Base-by-base conservation (phyloP, 2,888 invertebrate species). In the Acronicta aceris region DNA sequence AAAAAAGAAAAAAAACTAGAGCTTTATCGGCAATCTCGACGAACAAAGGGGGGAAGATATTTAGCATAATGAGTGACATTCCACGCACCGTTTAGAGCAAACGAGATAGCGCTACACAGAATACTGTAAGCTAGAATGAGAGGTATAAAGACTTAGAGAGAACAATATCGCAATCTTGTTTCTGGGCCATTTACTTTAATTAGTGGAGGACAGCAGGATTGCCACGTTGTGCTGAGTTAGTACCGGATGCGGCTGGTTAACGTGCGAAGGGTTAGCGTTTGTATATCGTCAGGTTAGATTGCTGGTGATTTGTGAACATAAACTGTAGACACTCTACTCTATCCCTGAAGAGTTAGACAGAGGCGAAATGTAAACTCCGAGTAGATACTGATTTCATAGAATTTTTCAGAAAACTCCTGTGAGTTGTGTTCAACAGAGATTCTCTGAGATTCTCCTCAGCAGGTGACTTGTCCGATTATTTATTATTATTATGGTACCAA, bases 81-180 rank as follows among this genome's bases (percentile, higher is more conserved):
- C 89, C 86, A 88, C 86, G 81, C 83, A 90, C 87, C 93, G 89
- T 93, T 94, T 93, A 93, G 92, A 69, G 80, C 51, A 83, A 91
- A 49, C 27, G 85, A 66, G 91, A 90, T 2, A 50, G 74, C 2
- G 6, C 8, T 63, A 87, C 73, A 0, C 1, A 17, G 8, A 6
- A 25, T 2, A 3, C 0, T 0, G 0, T 0, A 15, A 2, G 82
- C 51, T 33, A 27, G 87, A 90, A 41, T 53, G 79, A 54, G 90
- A 89, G 0, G 58, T 83, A 4, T 38, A 65, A 66, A 78, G 80
- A 79, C 89, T 88, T 85, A 83, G 83, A 84, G 90, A 90, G 92
- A 89, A 95, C 94, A 94, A 94, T 95, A 93, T 92, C 94, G 89
- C 95, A 95, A 95, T 95, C 95, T 95, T 95, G 95, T 95, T 95